Evolutionary conservation across 2,113 vertebrate species (phyloP).

Genomic region (Gavia stellata): DNA sequence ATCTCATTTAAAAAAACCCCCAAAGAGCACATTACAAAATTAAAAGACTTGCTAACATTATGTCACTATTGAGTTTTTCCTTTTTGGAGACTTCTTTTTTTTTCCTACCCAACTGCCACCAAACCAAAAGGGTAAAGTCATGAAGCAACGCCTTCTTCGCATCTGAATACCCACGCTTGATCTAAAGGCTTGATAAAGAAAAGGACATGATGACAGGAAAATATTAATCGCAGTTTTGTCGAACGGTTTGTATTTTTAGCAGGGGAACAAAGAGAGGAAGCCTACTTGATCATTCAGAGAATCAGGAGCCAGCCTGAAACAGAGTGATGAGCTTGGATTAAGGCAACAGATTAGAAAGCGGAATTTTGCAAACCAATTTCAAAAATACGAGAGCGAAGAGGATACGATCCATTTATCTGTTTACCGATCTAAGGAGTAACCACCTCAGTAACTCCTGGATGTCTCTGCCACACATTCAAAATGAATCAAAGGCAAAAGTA

Average conservation of each 20-base stretch:
- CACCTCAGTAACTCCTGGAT: background rate
- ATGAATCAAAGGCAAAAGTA: background rate
- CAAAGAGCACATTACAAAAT: background rate
- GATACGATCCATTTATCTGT: background rate
- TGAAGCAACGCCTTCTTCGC: background rate
- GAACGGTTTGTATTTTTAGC: background rate
- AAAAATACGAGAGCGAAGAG: background rate
- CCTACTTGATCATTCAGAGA: slow-evolving; percentile 25
- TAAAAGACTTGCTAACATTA: background rate
- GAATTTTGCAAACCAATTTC: background rate
- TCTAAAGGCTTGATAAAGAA: background rate
- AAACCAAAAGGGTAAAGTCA: background rate
- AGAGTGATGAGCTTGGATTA: background rate
- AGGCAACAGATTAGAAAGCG: background rate
- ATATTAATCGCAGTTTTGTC: background rate
- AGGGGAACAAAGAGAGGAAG: background rate
- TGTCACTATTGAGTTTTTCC: background rate
- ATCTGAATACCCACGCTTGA: background rate
- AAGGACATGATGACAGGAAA: background rate
- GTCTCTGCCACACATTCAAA: background rate
- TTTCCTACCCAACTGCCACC: background rate
- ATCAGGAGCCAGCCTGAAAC: background rate
- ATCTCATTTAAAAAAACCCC: background rate
- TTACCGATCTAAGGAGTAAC: background rate
- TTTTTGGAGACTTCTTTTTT: background rate